Evolutionary conservation across 1,140 invertebrate species (phyloP), one percentile per base, ranked within the genome.

Genomic region (Saccostrea echinata): DNA sequence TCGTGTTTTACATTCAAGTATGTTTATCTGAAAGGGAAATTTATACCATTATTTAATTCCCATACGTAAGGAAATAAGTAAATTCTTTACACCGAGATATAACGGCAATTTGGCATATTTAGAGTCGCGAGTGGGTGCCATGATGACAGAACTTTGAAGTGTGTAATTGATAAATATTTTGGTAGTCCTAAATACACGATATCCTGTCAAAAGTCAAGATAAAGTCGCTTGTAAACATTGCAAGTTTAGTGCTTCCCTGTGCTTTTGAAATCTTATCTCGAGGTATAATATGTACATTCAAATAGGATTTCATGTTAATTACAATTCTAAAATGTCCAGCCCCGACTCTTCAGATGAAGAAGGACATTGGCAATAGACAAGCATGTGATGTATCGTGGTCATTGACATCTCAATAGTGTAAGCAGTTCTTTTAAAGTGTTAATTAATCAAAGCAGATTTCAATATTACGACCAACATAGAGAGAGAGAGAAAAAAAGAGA

Each of bases 111-210:
- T 33, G 27, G 27, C 64, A 71, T 76, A 76, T 30, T 76, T 76
- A 9, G 12, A 16, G 27, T 30, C 68, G 8, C 27, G 1, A 30
- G 24, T 30, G 30, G 68, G 12, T 76, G 24, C 68, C 68, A 76
- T 16, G 27, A 12, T 76, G 68, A 76, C 68, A 76, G 68, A 24
- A 18, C 16, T 33, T 76, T 76, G 68, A 76, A 76, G 68, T 76
- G 27, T 76, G 68, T 76, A 76, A 76, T 76, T 76, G 68, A 76
- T 76, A 76, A 76, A 76, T 76, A 76, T 76, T 76, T 76, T 76
- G 68, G 68, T 76, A 76, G 68, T 9, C 68, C 8, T 33, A 30
- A 76, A 76, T 76, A 76, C 68, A 76, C 68, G 24, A 3, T 76
- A 76, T 76, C 68, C 68, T 30, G 68, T 33, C 68, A 33, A 76